Percentiles rank a stretch among this genome's conserved stretches.
These are phyloP conservation scores for Bombus turneri DNA, from an alignment of 1,140 invertebrate species.

Conservation along the genomic window DNA sequence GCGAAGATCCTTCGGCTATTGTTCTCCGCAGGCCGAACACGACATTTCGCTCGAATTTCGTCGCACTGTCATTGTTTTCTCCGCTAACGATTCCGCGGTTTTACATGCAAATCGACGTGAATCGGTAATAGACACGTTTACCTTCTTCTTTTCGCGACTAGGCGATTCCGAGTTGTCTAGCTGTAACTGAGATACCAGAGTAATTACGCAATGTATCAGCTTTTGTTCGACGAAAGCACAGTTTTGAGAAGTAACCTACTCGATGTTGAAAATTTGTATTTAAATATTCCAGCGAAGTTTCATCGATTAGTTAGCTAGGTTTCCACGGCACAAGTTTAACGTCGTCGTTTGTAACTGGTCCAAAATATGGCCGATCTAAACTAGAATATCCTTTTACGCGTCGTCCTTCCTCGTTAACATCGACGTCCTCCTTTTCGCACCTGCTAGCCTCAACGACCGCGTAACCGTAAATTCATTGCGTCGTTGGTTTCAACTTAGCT, in stretches of 20 bases:
- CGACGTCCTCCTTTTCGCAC: conserved; percentile 9
- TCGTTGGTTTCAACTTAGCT: neutral
- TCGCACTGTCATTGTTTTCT: conserved; percentile 10
- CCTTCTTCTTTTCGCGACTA: neutral
- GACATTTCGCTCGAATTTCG: conserved; percentile 22
- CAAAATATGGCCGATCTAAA: neutral
- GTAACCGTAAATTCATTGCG: conserved; percentile 12
- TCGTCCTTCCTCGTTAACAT: conserved; percentile 22
- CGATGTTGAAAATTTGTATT: neutral
- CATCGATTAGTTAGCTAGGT: neutral
- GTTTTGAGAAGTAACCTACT: neutral
- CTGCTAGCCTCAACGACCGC: neutral
- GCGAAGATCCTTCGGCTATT: conserved; percentile 29
- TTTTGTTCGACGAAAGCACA: no score
- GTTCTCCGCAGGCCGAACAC: conserved; percentile 16
- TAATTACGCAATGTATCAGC: no score
- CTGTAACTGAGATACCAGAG: neutral
- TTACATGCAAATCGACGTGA: neutral
- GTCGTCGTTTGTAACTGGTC: neutral
- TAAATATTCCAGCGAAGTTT: neutral
- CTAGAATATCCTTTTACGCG: conserved; percentile 33
- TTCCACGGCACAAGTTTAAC: no score
- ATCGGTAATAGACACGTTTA: neutral
- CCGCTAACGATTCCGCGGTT: conserved; percentile 23
- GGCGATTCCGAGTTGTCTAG: neutral